Conservation (phyloP, 2,797 vertebrate species). For the Lagocephalus sceleratus region DNA sequence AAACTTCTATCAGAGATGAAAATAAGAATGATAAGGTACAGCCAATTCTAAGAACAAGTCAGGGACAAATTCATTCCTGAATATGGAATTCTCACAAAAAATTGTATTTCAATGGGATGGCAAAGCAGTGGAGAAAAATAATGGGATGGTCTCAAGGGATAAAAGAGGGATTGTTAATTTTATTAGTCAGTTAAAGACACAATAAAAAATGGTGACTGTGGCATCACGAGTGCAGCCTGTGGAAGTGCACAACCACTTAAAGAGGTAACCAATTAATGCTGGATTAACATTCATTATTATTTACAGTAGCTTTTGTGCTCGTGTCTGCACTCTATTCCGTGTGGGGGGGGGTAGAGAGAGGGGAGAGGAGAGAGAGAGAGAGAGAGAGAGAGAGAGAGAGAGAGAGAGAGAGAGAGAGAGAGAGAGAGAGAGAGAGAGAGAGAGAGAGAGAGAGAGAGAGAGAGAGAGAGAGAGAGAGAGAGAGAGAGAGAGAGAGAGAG, state of each 20-base stretch:
- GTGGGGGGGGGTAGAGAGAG: slow-evolving; percentile 12
- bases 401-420: slow-evolving; percentile 21
- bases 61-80: too few species aligned
- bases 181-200: slow-evolving; percentile 34
- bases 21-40: slow-evolving; percentile 34
- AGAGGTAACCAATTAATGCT: slow-evolving; percentile 98
- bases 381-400: slow-evolving; percentile 24
- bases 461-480: slow-evolving; percentile 20
- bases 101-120: too few species aligned
- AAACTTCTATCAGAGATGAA: background rate
- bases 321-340: slow-evolving; percentile 91
- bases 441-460: slow-evolving; percentile 16
- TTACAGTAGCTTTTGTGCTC: slow-evolving; percentile 99
- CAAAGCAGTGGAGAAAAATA: too few species aligned
- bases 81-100: too few species aligned
- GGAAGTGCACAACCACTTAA: slow-evolving; percentile 90
- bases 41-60: background rate
- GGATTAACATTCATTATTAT: slow-evolving; percentile 99
- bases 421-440: slow-evolving; percentile 21
- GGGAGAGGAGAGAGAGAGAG: slow-evolving; percentile 22
- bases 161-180: slow-evolving; percentile 25
- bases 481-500: slow-evolving; percentile 21
- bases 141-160: too few species aligned
- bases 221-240: slow-evolving; percentile 50
- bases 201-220: background rate